A percentile compares a stretch with the other conserved stretches of the same genome.
Conservation (phyloP, 2,113 vertebrate species). For the Heloderma charlesbogerti region DNA sequence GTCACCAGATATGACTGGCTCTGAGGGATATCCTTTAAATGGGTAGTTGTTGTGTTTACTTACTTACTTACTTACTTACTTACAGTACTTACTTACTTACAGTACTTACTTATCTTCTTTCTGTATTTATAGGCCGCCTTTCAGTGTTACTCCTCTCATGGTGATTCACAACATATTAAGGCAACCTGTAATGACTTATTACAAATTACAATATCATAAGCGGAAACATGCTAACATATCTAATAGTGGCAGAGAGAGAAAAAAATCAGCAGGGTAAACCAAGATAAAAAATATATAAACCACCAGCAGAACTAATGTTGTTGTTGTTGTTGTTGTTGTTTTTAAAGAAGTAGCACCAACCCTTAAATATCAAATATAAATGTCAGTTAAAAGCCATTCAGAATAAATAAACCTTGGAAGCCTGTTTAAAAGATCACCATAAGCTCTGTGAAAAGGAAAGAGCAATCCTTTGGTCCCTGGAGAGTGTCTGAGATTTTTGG, state of each 20-base stretch:
- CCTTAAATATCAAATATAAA: too few species aligned
- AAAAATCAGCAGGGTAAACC: not conserved
- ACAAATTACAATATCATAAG: not conserved
- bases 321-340: too few species aligned
- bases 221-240: not conserved
- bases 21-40: not conserved
- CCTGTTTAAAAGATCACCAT: too few species aligned
- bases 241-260: not conserved
- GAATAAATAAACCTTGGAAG: too few species aligned
- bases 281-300: not conserved
- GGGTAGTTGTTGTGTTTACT: not conserved
- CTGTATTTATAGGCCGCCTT: not conserved
- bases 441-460: too few species aligned
- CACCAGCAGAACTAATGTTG: too few species aligned
- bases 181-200: not conserved
- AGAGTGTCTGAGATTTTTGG: too few species aligned
- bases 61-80: not conserved
- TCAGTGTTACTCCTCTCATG: not conserved
- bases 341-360: too few species aligned
- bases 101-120: too few species aligned
- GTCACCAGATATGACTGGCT: not conserved
- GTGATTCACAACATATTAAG: not conserved
- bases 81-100: not conserved
- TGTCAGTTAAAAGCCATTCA: too few species aligned
- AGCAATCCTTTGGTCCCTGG: too few species aligned